Conservation (phyloP, 2,797 vertebrate genomes). For the Poeciliopsis infans region DNA sequence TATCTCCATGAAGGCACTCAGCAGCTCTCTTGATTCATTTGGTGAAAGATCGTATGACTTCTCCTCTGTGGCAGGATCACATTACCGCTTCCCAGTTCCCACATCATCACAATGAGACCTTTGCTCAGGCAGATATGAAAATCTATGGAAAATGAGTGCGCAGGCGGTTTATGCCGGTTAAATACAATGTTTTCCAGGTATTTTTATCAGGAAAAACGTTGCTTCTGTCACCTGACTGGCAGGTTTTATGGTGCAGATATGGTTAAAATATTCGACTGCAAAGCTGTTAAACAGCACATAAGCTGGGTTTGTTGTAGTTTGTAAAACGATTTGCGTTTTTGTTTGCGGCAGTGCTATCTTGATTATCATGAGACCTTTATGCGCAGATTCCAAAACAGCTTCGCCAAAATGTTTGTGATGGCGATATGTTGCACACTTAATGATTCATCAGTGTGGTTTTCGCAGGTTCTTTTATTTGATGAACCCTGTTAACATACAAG, state of each 20-base stretch:
- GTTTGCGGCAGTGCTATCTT: neutral
- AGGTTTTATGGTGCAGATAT: conserved; percentile 7
- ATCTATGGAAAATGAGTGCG: conserved; percentile 40
- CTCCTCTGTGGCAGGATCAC: conserved; percentile 26
- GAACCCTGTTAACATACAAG: too few species aligned
- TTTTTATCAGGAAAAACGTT: neutral
- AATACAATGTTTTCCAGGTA: conserved; percentile 21
- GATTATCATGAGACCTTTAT: conserved; percentile 1
- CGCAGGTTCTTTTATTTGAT: too few species aligned
- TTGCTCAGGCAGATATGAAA: conserved; percentile 71
- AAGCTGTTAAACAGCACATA: neutral
- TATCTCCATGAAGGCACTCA: conserved; percentile 6
- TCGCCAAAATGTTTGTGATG: neutral
- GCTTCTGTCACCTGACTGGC: conserved; percentile 27
- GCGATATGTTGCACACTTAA: too few species aligned
- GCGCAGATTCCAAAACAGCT: neutral
- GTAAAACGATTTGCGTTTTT: neutral
- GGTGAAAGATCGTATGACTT: conserved; percentile 35
- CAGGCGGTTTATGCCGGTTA: conserved; percentile 19
- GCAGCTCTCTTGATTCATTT: conserved; percentile 11
- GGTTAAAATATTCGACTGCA: neutral
- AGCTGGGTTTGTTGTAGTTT: conserved; percentile 10
- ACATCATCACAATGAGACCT: conserved; percentile 57
- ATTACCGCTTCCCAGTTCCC: conserved; percentile 52
- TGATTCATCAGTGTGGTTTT: too few species aligned